phyloP scores from a whole-genome alignment of 2,888 invertebrate genomes.

The Ashinkailepas kermadecensis region DNA sequence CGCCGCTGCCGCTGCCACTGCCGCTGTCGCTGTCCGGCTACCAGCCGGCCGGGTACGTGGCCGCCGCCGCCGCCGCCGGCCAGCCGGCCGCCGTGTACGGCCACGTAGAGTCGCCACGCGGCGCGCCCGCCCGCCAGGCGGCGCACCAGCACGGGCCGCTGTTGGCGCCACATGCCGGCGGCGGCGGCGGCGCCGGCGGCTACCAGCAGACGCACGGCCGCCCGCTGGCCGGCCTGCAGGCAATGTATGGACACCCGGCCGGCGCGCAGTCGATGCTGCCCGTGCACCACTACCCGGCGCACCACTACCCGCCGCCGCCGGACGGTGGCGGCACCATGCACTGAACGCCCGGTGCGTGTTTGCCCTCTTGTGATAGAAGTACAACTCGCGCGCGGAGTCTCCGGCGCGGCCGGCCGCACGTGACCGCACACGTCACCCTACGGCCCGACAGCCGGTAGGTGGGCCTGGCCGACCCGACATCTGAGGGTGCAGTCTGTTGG shows the following conservation, averaged over 20 bases:
- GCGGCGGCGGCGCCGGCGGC: not conserved
- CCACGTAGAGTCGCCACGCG: not conserved
- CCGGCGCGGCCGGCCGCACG: not conserved
- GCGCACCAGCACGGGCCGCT: not conserved
- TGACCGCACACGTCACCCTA: no score
- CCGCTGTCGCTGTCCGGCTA: not conserved
- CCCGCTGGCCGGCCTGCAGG: slow-evolving; percentile 3
- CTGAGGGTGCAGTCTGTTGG: no score
- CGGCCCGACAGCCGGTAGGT: no score
- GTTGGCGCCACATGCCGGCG: not conserved
- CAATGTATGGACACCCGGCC: not conserved
- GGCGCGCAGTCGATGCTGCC: not conserved
- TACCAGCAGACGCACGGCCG: not conserved
- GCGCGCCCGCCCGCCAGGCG: not conserved
- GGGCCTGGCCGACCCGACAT: no score
- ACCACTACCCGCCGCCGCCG: slow-evolving; percentile 6
- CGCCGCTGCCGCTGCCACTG: not conserved
- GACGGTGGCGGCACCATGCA: slow-evolving; percentile 4
- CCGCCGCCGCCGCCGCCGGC: not conserved
- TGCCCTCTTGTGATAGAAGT: slow-evolving; percentile 12
- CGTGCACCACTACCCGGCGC: not conserved
- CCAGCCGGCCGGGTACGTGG: not conserved
- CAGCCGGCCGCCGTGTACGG: not conserved
- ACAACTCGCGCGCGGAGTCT: not conserved
- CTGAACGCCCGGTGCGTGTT: not conserved